Conservation (phyloP, 2,888 invertebrate species). For the Trissolcus brochymenae region DNA sequence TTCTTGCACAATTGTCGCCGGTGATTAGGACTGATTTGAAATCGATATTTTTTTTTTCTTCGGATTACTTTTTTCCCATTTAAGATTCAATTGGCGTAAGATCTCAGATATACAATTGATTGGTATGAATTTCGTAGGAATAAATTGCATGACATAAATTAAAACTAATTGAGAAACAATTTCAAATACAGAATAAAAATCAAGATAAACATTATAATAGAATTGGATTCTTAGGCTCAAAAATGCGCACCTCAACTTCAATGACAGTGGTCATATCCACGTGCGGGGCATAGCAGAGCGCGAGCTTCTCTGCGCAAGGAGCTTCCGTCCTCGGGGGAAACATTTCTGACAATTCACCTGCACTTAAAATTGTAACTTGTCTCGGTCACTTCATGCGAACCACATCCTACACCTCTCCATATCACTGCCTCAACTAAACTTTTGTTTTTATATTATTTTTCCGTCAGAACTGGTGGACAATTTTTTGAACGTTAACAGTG, state of each 20-base stretch:
- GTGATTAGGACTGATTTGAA: constrained; percentile 6
- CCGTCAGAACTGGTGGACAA: no score
- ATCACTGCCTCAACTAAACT: constrained; percentile 14
- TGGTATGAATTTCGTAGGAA: no score
- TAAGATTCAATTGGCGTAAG: no score
- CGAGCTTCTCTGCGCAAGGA: constrained; percentile 78
- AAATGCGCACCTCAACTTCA: constrained; percentile 82
- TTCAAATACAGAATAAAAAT: no score
- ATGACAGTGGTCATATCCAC: constrained; percentile 86
- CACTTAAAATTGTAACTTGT: not conserved
- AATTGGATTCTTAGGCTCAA: no score
- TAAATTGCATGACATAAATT: not conserved
- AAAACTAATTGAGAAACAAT: no score
- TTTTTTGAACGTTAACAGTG: no score
- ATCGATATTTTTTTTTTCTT: no score
- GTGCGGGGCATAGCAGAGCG: constrained; percentile 81
- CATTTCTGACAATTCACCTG: constrained; percentile 67
- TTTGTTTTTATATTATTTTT: no score
- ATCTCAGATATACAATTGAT: no score
- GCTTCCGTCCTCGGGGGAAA: constrained; percentile 75
- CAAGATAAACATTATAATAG: no score
- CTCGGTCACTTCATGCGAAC: not conserved
- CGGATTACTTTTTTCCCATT: no score
- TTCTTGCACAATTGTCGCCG: constrained; percentile 49
- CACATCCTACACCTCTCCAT: constrained; percentile 38